These are phyloP conservation scores for Geophilus truncorum DNA, from an alignment of 2,888 invertebrate species.

Conservation along the genomic window DNA sequence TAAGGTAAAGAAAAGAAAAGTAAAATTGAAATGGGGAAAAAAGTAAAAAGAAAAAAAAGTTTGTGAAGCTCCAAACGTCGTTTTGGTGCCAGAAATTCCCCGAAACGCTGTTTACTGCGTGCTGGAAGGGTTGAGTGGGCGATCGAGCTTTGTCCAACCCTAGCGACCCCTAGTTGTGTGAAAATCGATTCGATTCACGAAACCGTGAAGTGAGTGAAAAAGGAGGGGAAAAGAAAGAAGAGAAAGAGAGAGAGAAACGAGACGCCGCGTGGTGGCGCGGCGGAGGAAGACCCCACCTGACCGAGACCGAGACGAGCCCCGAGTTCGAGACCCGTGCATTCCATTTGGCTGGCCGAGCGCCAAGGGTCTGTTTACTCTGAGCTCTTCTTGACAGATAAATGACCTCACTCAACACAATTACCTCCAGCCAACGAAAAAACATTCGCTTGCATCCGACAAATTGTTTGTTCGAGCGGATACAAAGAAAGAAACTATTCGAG, in stretches of 20 bases:
- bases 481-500: not conserved
- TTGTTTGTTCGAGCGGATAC: not conserved
- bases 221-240: not conserved
- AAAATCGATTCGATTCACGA: not conserved
- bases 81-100: too few species aligned
- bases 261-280: not conserved
- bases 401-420: slow-evolving; percentile 11
- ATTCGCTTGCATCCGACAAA: slow-evolving; percentile 11
- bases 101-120: not conserved
- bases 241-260: not conserved
- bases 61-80: too few species aligned
- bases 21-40: too few species aligned
- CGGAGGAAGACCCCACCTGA: not conserved
- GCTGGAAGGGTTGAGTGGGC: not conserved
- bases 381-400: slow-evolving; percentile 17
- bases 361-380: slow-evolving; percentile 5
- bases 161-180: not conserved
- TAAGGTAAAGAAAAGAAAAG: too few species aligned
- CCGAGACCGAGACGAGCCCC: not conserved
- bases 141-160: not conserved
- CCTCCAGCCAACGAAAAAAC: not conserved
- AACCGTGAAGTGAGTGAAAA: not conserved
- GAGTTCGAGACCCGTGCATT: not conserved
- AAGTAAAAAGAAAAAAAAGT: too few species aligned
- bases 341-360: not conserved